Conservation (phyloP, 2,113 vertebrate species). For the Mola mola region DNA sequence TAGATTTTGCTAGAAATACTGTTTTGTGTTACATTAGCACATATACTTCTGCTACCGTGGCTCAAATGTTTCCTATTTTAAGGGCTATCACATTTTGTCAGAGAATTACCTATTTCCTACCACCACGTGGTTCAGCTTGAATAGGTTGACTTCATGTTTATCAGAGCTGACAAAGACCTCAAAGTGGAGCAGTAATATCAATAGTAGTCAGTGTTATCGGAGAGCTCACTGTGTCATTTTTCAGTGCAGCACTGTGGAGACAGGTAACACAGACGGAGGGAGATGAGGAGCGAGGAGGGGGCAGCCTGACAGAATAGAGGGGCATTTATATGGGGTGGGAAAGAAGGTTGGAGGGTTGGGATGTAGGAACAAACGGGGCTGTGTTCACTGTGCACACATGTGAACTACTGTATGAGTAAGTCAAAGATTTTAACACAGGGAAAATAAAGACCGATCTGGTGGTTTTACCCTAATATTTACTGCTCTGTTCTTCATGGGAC, state of each 20-base stretch:
- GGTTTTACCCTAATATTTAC: no score
- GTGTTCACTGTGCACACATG: conserved; percentile 65
- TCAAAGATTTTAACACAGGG: neutral
- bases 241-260: conserved; percentile 42
- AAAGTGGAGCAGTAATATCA: conserved; percentile 14
- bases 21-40: no score
- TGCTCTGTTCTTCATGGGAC: no score
- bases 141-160: conserved; percentile 19
- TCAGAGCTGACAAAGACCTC: conserved; percentile 19
- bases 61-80: neutral
- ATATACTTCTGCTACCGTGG: no score
- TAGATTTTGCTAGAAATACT: no score
- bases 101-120: conserved; percentile 1
- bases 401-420: conserved; percentile 41
- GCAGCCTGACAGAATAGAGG: conserved; percentile 38
- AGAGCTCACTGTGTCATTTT: conserved; percentile 21
- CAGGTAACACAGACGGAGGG: conserved; percentile 38
- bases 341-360: conserved; percentile 44
- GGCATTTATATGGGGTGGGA: conserved; percentile 33
- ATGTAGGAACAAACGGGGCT: conserved; percentile 70
- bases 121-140: conserved; percentile 31
- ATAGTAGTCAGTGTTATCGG: conserved; percentile 14
- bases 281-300: conserved; percentile 12
- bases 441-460: neutral
- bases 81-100: neutral